phyloP scores from a whole-genome alignment of 2,113 vertebrate genomes.

The Tetrao urogallus region DNA sequence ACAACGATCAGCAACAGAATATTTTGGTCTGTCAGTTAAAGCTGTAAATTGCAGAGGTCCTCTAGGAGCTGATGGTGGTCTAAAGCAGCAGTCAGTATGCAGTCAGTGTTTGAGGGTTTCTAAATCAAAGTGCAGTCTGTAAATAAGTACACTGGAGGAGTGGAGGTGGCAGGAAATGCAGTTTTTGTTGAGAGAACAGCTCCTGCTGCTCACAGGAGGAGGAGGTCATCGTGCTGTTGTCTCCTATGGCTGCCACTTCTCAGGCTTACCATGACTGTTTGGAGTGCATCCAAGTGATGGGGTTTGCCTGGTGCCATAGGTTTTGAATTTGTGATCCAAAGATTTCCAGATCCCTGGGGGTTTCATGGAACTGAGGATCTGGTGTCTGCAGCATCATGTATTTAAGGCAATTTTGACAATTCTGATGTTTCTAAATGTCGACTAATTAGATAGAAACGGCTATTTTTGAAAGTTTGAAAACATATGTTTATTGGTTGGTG shows the following conservation, averaged over 20 bases:
- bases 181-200: background rate
- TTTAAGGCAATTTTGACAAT: background rate
- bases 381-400: background rate
- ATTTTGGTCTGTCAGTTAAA: background rate
- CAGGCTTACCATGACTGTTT: background rate
- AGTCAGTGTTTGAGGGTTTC: background rate
- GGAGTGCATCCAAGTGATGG: background rate
- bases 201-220: background rate
- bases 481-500: background rate
- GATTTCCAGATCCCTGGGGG: background rate
- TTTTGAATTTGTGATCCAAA: background rate
- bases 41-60: background rate
- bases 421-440: background rate
- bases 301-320: background rate
- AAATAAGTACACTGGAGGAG: background rate
- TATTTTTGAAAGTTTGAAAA: constrained; percentile 15
- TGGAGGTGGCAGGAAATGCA: background rate
- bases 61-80: background rate
- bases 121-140: background rate
- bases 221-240: background rate
- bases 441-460: background rate
- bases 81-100: background rate
- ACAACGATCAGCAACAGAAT: background rate
- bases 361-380: background rate
- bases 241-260: background rate